These are phyloP conservation scores for Caenorhabditis briggsae DNA, from an alignment of 1,140 invertebrate genomes.

Conservation along the genomic window DNA sequence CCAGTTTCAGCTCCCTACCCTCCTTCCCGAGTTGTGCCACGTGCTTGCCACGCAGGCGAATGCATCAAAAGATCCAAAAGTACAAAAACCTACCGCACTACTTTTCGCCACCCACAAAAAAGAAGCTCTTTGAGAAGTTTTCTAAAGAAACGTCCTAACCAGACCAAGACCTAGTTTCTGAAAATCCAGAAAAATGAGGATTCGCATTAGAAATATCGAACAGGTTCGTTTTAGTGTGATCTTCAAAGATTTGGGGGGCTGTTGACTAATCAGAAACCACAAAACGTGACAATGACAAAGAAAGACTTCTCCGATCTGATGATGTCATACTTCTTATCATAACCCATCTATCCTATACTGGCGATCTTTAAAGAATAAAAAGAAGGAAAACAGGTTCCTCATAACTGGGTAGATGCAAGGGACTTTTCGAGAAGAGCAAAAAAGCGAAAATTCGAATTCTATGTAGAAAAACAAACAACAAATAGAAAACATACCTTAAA, in stretches of 20 bases:
- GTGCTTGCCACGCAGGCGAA: constrained; percentile 49
- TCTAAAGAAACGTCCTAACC: background rate
- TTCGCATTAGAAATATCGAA: constrained; percentile 31
- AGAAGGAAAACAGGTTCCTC: background rate
- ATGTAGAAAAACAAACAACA: background rate
- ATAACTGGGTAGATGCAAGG: background rate
- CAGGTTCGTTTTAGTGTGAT: background rate
- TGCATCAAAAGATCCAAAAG: constrained; percentile 48
- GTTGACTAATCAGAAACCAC: constrained; percentile 7
- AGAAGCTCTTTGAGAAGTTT: background rate
- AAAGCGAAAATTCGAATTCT: background rate
- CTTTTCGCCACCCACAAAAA: background rate
- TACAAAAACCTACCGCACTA: constrained; percentile 35
- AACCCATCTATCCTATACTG: background rate
- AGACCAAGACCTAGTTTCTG: background rate
- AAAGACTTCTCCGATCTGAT: constrained; percentile 1
- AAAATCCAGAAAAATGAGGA: constrained; percentile 13
- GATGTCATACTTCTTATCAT: constrained; percentile 13
- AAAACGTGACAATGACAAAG: constrained; percentile 37
- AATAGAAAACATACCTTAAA: too few species aligned
- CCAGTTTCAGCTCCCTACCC: constrained; percentile 9
- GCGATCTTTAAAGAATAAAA: constrained; percentile 18
- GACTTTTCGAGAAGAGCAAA: background rate
- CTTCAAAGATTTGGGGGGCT: too few species aligned
- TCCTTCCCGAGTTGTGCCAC: constrained; percentile 6